phyloP scores from a whole-genome alignment of 2,113 vertebrate genomes.

The Ammodytes marinus region DNA sequence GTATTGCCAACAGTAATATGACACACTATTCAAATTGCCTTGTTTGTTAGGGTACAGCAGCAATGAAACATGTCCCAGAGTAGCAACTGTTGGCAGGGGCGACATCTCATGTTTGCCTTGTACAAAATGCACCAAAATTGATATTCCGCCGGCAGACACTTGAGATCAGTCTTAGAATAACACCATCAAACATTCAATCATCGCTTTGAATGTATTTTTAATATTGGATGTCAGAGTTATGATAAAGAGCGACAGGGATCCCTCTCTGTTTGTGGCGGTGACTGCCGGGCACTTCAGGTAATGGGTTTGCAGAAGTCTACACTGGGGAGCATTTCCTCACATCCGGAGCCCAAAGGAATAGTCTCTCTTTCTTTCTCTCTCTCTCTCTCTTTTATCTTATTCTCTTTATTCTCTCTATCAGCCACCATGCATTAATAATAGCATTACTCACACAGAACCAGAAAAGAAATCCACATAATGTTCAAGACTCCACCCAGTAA shows the following conservation, averaged over 20 bases:
- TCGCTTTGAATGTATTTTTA: slow-evolving; percentile 72
- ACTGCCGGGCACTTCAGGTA: slow-evolving; percentile 68
- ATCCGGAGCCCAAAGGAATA: slow-evolving; percentile 49
- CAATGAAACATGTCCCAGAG: slow-evolving; percentile 21
- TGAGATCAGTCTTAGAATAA: slow-evolving; percentile 61
- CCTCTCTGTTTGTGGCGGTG: slow-evolving; percentile 64
- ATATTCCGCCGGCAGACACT: slow-evolving; percentile 55
- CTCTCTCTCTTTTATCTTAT: slow-evolving; percentile 12
- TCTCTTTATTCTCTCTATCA: not conserved
- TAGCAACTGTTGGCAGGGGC: not conserved
- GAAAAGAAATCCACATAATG: slow-evolving; percentile 46
- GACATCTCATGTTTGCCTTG: slow-evolving; percentile 43
- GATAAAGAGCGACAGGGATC: slow-evolving; percentile 68
- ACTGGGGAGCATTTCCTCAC: slow-evolving; percentile 68
- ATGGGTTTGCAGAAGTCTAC: slow-evolving; percentile 64
- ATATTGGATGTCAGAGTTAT: slow-evolving; percentile 72
- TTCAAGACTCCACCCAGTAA: slow-evolving; percentile 27
- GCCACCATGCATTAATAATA: slow-evolving; percentile 49
- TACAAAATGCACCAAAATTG: slow-evolving; percentile 36
- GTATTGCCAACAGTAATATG: slow-evolving; percentile 17
- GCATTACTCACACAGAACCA: slow-evolving; percentile 43
- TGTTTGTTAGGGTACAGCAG: slow-evolving; percentile 22
- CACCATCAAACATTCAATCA: slow-evolving; percentile 73
- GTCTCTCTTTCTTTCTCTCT: slow-evolving; percentile 9
- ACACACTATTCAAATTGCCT: slow-evolving; percentile 5